phyloP scores from a whole-genome alignment of 2,888 invertebrate species.

The Rhogogaster chlorosoma region DNA sequence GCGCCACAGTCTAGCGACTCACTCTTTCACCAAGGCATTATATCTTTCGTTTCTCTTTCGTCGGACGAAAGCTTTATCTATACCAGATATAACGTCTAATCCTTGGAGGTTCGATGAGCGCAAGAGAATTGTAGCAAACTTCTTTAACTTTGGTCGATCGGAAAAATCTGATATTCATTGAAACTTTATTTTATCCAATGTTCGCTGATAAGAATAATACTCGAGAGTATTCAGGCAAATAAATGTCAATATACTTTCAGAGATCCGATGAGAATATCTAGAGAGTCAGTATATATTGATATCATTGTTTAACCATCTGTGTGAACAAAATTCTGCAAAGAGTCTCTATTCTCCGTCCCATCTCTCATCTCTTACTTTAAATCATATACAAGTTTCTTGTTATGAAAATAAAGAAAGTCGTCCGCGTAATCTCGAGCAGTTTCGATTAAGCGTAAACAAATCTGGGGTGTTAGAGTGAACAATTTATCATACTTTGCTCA shows the following conservation, averaged over 20 bases:
- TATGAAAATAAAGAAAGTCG: neutral
- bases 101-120: constrained; percentile 55
- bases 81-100: constrained; percentile 53
- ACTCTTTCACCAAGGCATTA: constrained; percentile 19
- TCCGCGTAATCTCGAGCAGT: constrained; percentile 11
- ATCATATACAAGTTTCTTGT: neutral
- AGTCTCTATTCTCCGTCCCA: neutral
- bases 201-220: constrained; percentile 35
- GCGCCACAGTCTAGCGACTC: constrained; percentile 44
- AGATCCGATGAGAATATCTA: neutral
- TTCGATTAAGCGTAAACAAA: constrained; percentile 48
- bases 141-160: constrained; percentile 36
- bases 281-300: neutral
- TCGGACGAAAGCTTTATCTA: constrained; percentile 22
- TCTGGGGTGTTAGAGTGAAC: constrained; percentile 36
- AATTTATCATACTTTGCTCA: constrained; percentile 53
- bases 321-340: neutral
- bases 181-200: constrained; percentile 34
- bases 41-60: constrained; percentile 30
- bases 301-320: neutral
- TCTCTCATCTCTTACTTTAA: neutral
- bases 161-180: constrained; percentile 49
- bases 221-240: constrained; percentile 14
- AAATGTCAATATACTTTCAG: constrained; percentile 17
- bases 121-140: constrained; percentile 50